phyloP scores from a whole-genome alignment of 2,797 vertebrate species.

The Jordanella pulchra region DNA sequence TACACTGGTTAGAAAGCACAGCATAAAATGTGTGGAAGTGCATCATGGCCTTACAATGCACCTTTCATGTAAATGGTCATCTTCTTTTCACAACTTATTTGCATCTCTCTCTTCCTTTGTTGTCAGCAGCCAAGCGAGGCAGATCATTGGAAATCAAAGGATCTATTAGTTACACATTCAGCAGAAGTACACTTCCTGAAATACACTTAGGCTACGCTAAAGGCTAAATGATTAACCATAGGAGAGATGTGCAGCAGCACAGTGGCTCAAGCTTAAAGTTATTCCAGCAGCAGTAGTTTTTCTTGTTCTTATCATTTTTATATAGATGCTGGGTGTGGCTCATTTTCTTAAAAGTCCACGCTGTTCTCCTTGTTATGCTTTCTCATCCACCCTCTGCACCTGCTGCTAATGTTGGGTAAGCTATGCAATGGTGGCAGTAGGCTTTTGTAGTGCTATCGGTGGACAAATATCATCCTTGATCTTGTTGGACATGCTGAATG shows the following conservation, averaged over 20 bases:
- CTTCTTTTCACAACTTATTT: background rate
- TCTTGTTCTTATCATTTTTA: too few relatives aligned
- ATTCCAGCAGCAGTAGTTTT: too few relatives aligned
- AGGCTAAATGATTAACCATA: background rate
- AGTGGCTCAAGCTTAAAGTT: background rate
- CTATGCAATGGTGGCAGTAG: background rate
- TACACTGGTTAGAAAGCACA: slow-evolving; percentile 12
- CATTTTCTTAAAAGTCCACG: background rate
- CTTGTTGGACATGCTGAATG: background rate
- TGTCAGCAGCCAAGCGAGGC: slow-evolving; percentile 19
- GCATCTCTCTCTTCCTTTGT: slow-evolving; percentile 25
- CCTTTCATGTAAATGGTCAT: slow-evolving; percentile 17
- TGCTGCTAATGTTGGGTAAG: background rate
- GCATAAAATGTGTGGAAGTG: background rate
- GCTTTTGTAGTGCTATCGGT: background rate
- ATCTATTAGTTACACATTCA: background rate
- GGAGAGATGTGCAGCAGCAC: background rate
- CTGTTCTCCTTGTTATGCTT: background rate
- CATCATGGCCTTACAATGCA: slow-evolving; percentile 29
- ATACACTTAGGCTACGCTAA: too few relatives aligned
- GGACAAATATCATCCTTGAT: background rate
- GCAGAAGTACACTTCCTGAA: background rate
- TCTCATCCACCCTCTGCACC: background rate
- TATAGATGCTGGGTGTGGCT: too few relatives aligned
- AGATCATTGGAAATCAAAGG: background rate